Evolutionary conservation across 2,888 invertebrate species (phyloP).

Genomic region (Eudasyphora cyanicolor): DNA sequence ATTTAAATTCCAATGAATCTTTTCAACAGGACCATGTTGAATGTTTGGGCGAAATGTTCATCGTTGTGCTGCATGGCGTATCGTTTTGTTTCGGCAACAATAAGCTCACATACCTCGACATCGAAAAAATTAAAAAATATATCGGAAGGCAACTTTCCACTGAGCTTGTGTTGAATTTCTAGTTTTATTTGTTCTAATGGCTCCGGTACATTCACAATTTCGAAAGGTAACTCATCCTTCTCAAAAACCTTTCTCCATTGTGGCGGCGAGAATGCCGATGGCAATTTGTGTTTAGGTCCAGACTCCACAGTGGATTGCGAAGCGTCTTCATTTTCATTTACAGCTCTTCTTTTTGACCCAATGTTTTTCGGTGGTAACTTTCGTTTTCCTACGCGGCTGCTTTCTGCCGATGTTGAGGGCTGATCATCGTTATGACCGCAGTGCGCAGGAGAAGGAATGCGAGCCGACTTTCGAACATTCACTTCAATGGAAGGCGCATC

Average conservation of each 20-base stretch:
- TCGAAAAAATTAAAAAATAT: background rate
- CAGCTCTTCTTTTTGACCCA: too few species aligned
- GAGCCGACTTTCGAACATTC: too few species aligned
- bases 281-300: too few species aligned
- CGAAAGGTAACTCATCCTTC: too few species aligned
- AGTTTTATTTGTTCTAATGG: background rate
- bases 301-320: too few species aligned
- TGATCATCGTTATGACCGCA: too few species aligned
- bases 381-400: too few species aligned
- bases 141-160: background rate
- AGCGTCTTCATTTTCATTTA: too few species aligned
- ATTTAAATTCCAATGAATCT: background rate
- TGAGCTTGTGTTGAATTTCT: background rate
- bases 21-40: background rate
- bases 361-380: too few species aligned
- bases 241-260: background rate
- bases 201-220: background rate
- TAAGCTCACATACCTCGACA: background rate
- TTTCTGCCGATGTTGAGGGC: too few species aligned
- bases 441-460: too few species aligned
- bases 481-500: too few species aligned
- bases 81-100: background rate
- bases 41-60: background rate
- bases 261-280: background rate
- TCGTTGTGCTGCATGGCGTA: background rate